A percentile compares a stretch with the other conserved stretches of the same genome.
phyloP scores from a whole-genome alignment of 2,113 vertebrate species.

The Canis aureus region DNA sequence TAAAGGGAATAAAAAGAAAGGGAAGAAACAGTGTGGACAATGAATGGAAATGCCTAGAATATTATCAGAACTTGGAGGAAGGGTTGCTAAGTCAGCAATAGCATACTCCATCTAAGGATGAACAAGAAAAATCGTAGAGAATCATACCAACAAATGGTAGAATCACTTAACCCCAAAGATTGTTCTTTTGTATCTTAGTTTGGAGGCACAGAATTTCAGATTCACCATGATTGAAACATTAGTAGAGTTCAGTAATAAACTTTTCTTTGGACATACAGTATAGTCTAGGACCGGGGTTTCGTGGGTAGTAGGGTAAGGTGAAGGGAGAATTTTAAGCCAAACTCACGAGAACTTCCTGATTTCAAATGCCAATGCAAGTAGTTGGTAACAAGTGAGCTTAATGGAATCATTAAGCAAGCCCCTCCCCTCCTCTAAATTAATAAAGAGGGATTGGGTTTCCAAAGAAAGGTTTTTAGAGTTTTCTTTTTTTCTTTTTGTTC shows the following conservation, averaged over 20 bases:
- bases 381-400: conserved; percentile 56
- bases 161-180: not conserved
- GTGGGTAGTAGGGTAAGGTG: not conserved
- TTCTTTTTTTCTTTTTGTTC: conserved; percentile 53
- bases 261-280: not conserved
- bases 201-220: not conserved
- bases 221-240: not conserved
- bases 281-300: not conserved
- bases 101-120: not conserved
- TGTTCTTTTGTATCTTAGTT: not conserved
- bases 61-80: not conserved
- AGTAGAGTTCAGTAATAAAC: not conserved
- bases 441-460: conserved; percentile 66
- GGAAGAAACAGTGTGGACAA: not conserved
- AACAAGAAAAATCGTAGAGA: not conserved
- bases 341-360: conserved; percentile 79
- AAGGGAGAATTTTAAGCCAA: conserved; percentile 19
- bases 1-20: not conserved
- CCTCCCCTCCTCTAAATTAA: not conserved
- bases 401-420: conserved; percentile 64
- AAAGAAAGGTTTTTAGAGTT: conserved; percentile 48
- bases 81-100: not conserved
- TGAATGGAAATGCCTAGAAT: not conserved
- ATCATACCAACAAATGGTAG: not conserved
- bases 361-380: conserved; percentile 69